A percentile compares a stretch with the other conserved stretches of the same genome.
Evolutionary conservation across 2,113 vertebrate genomes (phyloP).

Genomic region (Cisticola juncidis): DNA sequence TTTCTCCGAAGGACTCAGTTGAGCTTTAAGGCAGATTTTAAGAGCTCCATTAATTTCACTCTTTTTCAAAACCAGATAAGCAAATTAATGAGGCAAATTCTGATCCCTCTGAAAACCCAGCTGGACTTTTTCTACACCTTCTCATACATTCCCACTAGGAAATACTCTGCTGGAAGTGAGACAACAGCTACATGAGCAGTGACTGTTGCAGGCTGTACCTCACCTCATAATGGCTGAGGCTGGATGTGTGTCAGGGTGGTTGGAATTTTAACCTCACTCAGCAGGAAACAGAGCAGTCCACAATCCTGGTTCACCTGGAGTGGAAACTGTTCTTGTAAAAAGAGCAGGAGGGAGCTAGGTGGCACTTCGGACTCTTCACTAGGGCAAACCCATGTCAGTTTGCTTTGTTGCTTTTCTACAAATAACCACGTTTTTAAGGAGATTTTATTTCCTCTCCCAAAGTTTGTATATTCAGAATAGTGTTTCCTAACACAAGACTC

Average conservation of each 20-base stretch:
- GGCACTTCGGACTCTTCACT: not conserved
- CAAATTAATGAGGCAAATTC: not conserved
- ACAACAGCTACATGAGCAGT: not conserved
- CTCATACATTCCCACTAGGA: not conserved
- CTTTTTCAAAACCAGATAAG: not conserved
- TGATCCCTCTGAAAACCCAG: not conserved
- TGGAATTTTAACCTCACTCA: not conserved
- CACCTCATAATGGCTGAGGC: not conserved
- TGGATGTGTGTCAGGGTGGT: not conserved
- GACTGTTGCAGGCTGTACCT: not conserved
- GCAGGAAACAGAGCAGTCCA: not conserved
- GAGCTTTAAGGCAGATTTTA: not conserved
- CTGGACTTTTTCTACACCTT: not conserved
- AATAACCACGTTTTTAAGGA: not conserved
- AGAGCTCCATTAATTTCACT: not conserved
- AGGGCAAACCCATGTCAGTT: not conserved
- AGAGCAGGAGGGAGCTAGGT: not conserved
- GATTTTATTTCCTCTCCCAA: not conserved
- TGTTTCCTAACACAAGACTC: not conserved
- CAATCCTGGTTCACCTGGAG: accelerated
- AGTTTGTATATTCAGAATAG: not conserved
- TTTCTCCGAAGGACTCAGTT: not conserved
- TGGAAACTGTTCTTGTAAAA: not conserved
- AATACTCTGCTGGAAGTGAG: not conserved
- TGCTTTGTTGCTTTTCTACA: not conserved